Evolutionary conservation across 2,113 vertebrate species (phyloP).

Genomic region (Hyaena hyaena): DNA sequence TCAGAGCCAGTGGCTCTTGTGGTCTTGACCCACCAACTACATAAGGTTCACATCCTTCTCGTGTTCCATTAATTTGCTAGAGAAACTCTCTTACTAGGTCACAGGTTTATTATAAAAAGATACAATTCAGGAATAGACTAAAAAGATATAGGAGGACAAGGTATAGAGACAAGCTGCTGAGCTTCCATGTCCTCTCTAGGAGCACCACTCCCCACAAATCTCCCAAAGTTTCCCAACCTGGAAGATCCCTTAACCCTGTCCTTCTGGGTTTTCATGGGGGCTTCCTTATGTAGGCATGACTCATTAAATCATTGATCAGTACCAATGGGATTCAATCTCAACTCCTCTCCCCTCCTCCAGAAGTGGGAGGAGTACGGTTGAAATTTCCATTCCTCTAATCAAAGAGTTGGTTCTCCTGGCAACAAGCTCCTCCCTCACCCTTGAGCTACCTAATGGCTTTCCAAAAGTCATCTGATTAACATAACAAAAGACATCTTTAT

Average conservation of each 20-base stretch:
- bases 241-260: background rate
- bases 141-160: background rate
- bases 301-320: background rate
- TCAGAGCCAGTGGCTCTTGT: background rate
- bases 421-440: background rate
- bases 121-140: background rate
- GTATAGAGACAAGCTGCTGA: background rate
- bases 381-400: background rate
- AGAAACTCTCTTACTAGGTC: background rate
- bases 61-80: background rate
- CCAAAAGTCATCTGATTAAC: background rate
- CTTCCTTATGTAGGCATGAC: background rate
- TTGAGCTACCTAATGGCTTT: background rate
- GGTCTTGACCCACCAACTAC: background rate
- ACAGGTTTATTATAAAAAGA: background rate
- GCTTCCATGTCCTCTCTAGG: background rate
- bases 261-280: background rate
- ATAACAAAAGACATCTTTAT: background rate
- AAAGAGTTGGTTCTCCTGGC: background rate
- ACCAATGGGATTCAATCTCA: background rate
- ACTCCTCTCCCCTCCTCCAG: background rate
- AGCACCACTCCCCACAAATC: background rate
- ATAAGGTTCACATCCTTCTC: background rate
- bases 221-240: background rate
- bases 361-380: background rate